These are phyloP conservation scores for Plumapathes pennacea DNA, from an alignment of 92 coral and sea anemone genomes.

Conservation along the genomic window DNA sequence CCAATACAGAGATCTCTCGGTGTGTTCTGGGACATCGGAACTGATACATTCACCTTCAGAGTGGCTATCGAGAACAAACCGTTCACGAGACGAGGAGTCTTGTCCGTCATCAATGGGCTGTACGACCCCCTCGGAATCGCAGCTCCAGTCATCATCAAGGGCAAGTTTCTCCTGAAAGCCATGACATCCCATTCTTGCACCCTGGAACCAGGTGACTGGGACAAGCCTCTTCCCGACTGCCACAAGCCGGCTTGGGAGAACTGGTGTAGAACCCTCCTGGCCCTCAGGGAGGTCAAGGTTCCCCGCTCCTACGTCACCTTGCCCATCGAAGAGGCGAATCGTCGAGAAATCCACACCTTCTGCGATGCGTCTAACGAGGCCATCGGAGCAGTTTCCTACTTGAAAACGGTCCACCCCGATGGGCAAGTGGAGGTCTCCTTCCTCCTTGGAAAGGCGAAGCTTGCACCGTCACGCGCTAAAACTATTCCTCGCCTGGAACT, in stretches of 20 bases:
- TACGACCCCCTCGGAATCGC: conserved; percentile 35
- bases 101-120: too few relatives aligned
- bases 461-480: conserved; percentile 41
- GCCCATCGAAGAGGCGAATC: conserved; percentile 3
- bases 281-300: conserved; percentile 15
- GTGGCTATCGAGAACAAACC: too few relatives aligned
- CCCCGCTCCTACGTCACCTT: conserved; percentile 21
- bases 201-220: conserved; percentile 14
- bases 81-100: too few relatives aligned
- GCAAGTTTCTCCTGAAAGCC: conserved; percentile 17
- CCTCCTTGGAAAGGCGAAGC: conserved; percentile 56
- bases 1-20: too few relatives aligned
- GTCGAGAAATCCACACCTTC: conserved; percentile 40
- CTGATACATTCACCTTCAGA: too few relatives aligned
- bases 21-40: too few relatives aligned
- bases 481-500: conserved; percentile 38
- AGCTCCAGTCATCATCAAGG: conserved; percentile 18
- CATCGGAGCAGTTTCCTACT: conserved; percentile 46
- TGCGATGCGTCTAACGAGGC: conserved; percentile 45
- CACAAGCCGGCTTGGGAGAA: conserved; percentile 21
- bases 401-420: conserved; percentile 27
- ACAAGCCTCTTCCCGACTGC: conserved; percentile 6
- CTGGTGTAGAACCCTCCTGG: conserved; percentile 21
- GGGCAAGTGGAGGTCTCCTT: conserved; percentile 35
- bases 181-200: conserved; percentile 1